Conservation (phyloP, 2,888 invertebrate species). For the Oxycera nigricornis region DNA sequence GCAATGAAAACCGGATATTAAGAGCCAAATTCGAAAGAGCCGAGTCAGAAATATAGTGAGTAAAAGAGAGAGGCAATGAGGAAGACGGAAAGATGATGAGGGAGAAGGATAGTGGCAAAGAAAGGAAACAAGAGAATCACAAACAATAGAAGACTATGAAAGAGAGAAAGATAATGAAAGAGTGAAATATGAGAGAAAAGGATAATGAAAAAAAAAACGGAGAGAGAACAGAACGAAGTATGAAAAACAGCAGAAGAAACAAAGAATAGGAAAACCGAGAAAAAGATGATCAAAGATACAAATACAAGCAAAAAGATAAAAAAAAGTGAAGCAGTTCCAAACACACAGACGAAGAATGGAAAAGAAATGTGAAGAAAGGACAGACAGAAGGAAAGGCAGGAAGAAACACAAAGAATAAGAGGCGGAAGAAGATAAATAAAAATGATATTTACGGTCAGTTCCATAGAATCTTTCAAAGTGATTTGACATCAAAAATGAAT, state of each 20-base stretch:
- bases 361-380: background rate
- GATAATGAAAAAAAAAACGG: background rate
- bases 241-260: background rate
- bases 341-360: too few species aligned
- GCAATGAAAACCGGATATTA: too few species aligned
- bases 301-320: background rate
- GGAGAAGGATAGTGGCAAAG: background rate
- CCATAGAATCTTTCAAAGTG: too few species aligned
- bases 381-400: background rate
- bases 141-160: background rate
- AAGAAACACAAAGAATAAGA: background rate
- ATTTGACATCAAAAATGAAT: too few species aligned
- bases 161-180: background rate
- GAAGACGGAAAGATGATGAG: background rate
- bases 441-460: too few species aligned
- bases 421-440: too few species aligned
- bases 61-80: too few species aligned
- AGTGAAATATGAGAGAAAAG: background rate
- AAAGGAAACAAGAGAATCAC: background rate
- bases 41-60: too few species aligned
- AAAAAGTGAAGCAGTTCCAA: background rate
- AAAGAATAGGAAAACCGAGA: background rate
- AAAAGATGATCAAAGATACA: background rate
- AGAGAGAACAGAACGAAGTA: background rate
- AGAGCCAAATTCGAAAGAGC: too few species aligned